A percentile compares a stretch with the other conserved stretches of the same genome.
Conservation (phyloP, 2,113 vertebrate species). For the Scomber scombrus region DNA sequence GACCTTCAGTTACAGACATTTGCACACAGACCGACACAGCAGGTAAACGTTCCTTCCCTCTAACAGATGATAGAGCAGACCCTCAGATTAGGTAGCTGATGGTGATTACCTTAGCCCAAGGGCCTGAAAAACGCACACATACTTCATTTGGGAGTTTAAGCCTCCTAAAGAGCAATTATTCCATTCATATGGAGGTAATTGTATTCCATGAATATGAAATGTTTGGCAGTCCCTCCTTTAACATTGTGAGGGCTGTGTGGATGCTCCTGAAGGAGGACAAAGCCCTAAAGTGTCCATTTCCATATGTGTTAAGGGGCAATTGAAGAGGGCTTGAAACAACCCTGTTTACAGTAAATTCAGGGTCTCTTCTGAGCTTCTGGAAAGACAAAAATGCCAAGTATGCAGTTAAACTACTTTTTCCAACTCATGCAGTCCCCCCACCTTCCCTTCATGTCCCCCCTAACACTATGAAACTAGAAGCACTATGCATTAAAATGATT, state of each 20-base stretch:
- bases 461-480: no score
- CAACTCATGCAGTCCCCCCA: constrained; percentile 18
- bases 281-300: constrained; percentile 81
- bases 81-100: constrained; percentile 45
- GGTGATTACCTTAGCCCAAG: constrained; percentile 64
- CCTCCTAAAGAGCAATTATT: constrained; percentile 76
- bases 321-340: constrained; percentile 67
- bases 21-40: background rate
- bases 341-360: constrained; percentile 82
- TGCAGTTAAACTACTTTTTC: constrained; percentile 35
- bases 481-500: background rate
- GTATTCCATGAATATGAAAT: constrained; percentile 84
- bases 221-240: constrained; percentile 77
- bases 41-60: constrained; percentile 22
- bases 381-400: constrained; percentile 46
- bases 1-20: background rate
- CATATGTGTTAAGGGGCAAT: constrained; percentile 75
- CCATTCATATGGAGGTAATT: constrained; percentile 84
- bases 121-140: constrained; percentile 67
- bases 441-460: background rate
- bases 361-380: constrained; percentile 22
- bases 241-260: constrained; percentile 64
- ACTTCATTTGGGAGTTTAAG: constrained; percentile 79
- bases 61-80: constrained; percentile 49
- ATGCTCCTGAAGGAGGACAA: constrained; percentile 70